Conservation (phyloP, 1,140 invertebrate genomes). For the Drosophila tristis region DNA sequence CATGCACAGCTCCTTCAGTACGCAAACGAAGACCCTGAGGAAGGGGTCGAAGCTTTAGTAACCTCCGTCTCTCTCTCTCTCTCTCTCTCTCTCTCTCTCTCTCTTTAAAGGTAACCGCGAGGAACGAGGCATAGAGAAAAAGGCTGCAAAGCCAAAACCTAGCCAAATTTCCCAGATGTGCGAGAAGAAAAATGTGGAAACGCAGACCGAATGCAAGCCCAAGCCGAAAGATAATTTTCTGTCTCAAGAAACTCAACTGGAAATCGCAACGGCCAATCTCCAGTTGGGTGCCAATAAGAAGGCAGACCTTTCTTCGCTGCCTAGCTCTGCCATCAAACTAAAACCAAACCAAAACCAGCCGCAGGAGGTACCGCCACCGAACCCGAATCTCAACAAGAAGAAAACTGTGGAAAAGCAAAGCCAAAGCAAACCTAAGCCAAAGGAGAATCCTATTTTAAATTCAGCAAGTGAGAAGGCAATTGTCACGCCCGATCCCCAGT, state of each 20-base stretch:
- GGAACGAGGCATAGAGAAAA: slow-evolving; percentile 17
- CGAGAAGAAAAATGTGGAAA: not conserved
- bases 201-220: too few species aligned
- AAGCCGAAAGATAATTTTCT: too few species aligned
- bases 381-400: not conserved
- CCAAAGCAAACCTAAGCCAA: not conserved
- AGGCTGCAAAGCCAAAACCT: not conserved
- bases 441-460: not conserved
- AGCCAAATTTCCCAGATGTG: not conserved
- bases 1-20: slow-evolving; percentile 40
- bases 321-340: too few species aligned
- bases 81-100: not conserved
- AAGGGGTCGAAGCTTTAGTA: slow-evolving; percentile 1
- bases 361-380: too few species aligned
- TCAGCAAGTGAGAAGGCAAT: not conserved
- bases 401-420: not conserved
- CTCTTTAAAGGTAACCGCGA: slow-evolving; percentile 14
- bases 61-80: too few species aligned
- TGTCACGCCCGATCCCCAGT: not conserved
- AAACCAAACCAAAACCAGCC: too few species aligned
- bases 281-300: too few species aligned
- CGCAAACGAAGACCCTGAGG: not conserved
- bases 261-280: not conserved
- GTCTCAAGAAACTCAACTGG: not conserved
- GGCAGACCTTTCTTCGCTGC: too few species aligned